Evolutionary conservation across 2,113 vertebrate genomes (phyloP), one percentile per base, ranked within the genome.

Genomic region (Grantiella picta): DNA sequence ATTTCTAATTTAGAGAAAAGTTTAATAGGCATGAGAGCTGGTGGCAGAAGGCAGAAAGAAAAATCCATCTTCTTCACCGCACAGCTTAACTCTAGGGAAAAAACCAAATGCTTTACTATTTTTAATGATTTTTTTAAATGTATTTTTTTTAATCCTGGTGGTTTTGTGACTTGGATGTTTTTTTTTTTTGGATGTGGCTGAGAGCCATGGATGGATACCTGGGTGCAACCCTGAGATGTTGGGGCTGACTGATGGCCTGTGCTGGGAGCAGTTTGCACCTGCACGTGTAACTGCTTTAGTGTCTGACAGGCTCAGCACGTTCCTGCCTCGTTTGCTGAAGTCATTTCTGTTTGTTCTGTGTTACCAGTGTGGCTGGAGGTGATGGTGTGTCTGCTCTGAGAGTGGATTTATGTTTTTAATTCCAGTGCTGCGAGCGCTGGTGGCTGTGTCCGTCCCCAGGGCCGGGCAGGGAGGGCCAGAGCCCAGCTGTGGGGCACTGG

Each of bases 251-350:
- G 57, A 20, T 64, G 63, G 27, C 12, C 45, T 38, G 47, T 35
- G 61, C 53, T 63, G 64, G 53, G 49, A 78, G 60, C 69, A 36
- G 36, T 4, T 25, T 53, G 64, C 22, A 15, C 27, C 75, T 72
- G 23, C 13, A 4, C 1, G 0, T 35, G 33, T n/a, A 4, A 63
- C 44, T 7, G 15, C 36, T 61, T 29, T 11, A 5, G 22, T 35
- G 29, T 52, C 60, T 17, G 23, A 5, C 20, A 31, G 29, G 29
- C 64, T 56, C 1, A 0, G 5, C 2, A 1, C 0, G 0, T 38
- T 77, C 57, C 71, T 90, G 31, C 40, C 63, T n/a, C 1, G 0
- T 15, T 77, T 44, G 64, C 88, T 47, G 7, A 42, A 78, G 28
- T 50, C 6, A 3, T 8, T 44, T 52, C 10, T 31, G 11, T 50